Conservation (phyloP, 2,113 vertebrate genomes). For the Guaruba guarouba region DNA sequence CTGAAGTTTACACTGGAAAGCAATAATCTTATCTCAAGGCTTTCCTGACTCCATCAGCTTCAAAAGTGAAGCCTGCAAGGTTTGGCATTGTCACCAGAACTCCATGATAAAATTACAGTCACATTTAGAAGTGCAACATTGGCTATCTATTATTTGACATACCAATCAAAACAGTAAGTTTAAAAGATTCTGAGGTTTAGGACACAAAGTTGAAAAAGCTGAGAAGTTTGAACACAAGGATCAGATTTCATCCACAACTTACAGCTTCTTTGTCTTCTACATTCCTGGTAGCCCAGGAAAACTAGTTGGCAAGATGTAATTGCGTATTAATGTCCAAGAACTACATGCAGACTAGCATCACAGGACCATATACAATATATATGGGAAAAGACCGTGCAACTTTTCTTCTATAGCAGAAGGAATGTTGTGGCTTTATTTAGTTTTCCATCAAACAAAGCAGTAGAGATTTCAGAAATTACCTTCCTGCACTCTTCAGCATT, state of each 20-base stretch:
- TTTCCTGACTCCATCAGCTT: background rate
- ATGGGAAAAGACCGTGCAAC: background rate
- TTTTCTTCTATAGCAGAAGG: background rate
- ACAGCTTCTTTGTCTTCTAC: background rate
- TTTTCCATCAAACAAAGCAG: background rate
- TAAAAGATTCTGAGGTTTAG: background rate
- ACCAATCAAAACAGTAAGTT: background rate
- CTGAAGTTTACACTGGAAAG: background rate
- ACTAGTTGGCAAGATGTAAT: background rate
- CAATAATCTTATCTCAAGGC: background rate
- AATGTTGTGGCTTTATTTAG: background rate
- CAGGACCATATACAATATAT: background rate
- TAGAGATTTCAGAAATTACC: background rate
- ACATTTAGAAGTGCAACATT: background rate
- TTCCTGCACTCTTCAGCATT: background rate
- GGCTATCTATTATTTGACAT: background rate
- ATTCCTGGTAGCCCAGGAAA: background rate
- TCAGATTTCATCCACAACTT: background rate
- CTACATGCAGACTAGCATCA: background rate
- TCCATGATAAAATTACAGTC: background rate
- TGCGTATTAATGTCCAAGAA: background rate
- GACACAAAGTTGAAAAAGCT: background rate
- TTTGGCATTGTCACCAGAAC: background rate
- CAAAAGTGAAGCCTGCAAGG: background rate
- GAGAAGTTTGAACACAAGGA: background rate